phyloP scores from a whole-genome alignment of 2,113 vertebrate species.

The Urocitellus parryii region DNA sequence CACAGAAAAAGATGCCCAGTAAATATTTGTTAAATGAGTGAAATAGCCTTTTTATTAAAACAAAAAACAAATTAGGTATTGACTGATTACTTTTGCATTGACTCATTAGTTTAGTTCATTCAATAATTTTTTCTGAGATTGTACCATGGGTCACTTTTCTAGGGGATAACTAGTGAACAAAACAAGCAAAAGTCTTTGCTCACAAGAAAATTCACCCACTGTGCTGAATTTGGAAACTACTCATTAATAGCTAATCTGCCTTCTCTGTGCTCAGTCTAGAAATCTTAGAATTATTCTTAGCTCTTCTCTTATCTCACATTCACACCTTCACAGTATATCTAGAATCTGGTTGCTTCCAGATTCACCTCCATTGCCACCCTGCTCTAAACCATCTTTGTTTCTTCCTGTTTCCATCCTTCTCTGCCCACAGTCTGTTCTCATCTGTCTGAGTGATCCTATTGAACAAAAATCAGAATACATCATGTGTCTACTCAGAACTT shows the following conservation, averaged over 20 bases:
- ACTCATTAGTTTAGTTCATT: background rate
- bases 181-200: background rate
- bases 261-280: background rate
- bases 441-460: background rate
- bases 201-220: background rate
- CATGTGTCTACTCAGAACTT: background rate
- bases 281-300: background rate
- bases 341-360: background rate
- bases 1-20: background rate
- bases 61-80: background rate
- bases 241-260: background rate
- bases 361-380: background rate
- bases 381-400: background rate
- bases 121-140: background rate
- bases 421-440: background rate
- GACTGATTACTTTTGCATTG: background rate
- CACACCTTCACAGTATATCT: conserved; percentile 15
- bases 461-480: background rate
- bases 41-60: conserved; percentile 2
- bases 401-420: background rate
- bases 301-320: background rate
- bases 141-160: background rate
- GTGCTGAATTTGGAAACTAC: background rate
- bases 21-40: background rate
- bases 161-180: background rate